phyloP scores from a whole-genome alignment of 2,113 vertebrate genomes.

The Acanthochromis polyacanthus region DNA sequence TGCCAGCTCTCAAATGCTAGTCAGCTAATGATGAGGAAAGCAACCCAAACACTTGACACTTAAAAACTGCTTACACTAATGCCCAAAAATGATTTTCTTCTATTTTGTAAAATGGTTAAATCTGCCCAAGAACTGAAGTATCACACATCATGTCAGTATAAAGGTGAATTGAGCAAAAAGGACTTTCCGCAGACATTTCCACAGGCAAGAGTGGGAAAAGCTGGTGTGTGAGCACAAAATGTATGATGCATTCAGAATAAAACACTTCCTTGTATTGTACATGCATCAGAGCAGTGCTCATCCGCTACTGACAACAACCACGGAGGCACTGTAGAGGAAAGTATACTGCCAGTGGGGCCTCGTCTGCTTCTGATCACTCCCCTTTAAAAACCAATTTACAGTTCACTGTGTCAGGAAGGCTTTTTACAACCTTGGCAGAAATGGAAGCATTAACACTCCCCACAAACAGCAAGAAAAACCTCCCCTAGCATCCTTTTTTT shows the following conservation, averaged over 20 bases:
- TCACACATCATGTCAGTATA: background rate
- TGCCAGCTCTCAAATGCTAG: too few species aligned
- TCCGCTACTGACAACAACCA: background rate
- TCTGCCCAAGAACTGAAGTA: background rate
- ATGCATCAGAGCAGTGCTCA: background rate
- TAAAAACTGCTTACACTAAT: too few species aligned
- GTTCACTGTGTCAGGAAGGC: conserved; percentile 37
- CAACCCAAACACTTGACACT: too few species aligned
- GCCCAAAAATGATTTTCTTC: too few species aligned
- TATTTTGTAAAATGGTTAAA: background rate
- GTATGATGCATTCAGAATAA: too few species aligned
- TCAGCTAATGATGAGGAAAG: too few species aligned
- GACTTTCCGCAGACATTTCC: too few species aligned
- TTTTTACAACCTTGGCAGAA: conserved; percentile 16
- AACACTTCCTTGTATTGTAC: too few species aligned
- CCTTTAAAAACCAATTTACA: conserved; percentile 36
- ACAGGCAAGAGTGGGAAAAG: too few species aligned
- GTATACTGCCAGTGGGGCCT: background rate
- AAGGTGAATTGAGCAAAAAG: too few species aligned
- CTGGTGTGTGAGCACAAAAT: too few species aligned
- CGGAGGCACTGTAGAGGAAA: background rate
- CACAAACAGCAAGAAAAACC: conserved; percentile 19
- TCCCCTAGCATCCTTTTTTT: conserved; percentile 23
- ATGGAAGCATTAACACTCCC: conserved; percentile 39
- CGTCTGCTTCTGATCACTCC: conserved; percentile 14